Conservation (phyloP, 2,113 vertebrate species). For the Elgaria multicarinata region DNA sequence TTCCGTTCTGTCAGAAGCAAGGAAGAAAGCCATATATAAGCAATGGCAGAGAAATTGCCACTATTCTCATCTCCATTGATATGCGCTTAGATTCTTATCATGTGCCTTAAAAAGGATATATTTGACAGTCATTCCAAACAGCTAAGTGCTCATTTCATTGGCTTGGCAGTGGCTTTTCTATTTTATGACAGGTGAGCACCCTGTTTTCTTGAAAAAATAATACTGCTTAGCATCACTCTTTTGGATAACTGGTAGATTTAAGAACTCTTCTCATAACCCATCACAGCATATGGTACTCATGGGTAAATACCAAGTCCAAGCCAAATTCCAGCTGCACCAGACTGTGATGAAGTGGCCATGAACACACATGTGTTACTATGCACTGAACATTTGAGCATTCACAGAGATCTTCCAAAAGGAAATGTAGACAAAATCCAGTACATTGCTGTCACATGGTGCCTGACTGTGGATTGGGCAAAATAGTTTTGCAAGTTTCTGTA, state of each 20-base stretch:
- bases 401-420: background rate
- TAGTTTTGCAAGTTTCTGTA: background rate
- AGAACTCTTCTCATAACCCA: background rate
- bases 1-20: background rate
- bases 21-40: background rate
- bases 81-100: conserved; percentile 19
- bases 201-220: fast-evolving
- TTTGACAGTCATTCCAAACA: conserved; percentile 32
- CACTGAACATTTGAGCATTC: background rate
- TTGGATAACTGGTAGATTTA: background rate
- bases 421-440: background rate
- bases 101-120: conserved; percentile 51
- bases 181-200: conserved; percentile 11
- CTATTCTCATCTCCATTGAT: background rate
- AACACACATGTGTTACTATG: no score
- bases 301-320: background rate
- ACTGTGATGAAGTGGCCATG: background rate
- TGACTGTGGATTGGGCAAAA: background rate
- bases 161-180: background rate
- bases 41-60: background rate
- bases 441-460: background rate
- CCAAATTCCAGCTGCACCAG: background rate
- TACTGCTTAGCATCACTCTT: conserved; percentile 8
- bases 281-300: background rate
- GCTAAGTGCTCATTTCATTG: conserved; percentile 34